phyloP scores from a whole-genome alignment of 2,797 vertebrate genomes.

The Anniella stebbinsi region DNA sequence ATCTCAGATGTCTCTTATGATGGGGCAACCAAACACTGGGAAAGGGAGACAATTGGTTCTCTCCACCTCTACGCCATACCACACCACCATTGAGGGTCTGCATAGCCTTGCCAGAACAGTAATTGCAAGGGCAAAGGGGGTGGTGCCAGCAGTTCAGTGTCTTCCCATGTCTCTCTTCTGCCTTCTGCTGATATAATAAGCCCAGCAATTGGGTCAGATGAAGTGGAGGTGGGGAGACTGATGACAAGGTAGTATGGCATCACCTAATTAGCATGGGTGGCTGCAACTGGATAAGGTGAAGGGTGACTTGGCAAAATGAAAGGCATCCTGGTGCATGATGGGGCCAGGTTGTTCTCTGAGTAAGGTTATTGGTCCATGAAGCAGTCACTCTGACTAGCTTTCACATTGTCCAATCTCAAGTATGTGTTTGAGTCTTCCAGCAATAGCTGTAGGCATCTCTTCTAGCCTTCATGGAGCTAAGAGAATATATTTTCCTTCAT shows the following conservation, averaged over 20 bases:
- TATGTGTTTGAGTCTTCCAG: neutral
- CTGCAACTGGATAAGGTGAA: neutral
- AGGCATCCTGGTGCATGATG: no score
- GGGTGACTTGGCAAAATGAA: neutral
- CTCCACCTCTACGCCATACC: neutral
- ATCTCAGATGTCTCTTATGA: no score
- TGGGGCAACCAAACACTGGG: no score
- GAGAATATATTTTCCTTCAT: neutral
- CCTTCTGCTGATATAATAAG: neutral
- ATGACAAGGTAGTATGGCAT: neutral
- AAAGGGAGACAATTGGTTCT: neutral
- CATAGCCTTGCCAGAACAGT: no score
- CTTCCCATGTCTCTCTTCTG: neutral
- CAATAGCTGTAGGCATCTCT: neutral
- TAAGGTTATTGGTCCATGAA: neutral
- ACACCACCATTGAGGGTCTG: no score
- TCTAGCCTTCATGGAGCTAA: no score
- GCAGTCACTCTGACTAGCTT: neutral
- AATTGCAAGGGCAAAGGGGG: no score
- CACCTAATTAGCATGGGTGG: neutral
- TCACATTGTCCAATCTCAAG: neutral
- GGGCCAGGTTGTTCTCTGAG: no score
- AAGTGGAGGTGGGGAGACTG: neutral
- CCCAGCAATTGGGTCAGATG: neutral
- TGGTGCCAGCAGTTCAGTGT: neutral